Conservation (phyloP, 2,797 vertebrate species). For the Darevskia nairensis region DNA sequence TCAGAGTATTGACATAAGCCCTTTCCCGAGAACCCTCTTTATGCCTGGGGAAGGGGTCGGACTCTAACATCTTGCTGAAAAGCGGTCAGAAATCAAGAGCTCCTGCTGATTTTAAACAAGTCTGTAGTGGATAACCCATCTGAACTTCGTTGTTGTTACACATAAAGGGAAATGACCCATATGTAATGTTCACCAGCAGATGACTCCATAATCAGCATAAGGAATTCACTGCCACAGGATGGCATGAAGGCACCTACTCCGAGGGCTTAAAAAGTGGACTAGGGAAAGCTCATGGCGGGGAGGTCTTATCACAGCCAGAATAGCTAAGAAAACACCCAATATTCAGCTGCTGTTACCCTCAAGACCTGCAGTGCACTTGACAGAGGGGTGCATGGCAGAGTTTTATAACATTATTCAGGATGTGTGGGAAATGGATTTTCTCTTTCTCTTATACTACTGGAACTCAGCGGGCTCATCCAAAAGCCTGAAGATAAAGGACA, state of each 20-base stretch:
- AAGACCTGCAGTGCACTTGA: not conserved
- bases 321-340: not conserved
- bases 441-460: too few relatives aligned
- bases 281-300: too few relatives aligned
- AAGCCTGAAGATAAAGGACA: too few relatives aligned
- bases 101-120: not conserved
- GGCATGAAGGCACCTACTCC: not conserved
- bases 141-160: too few relatives aligned
- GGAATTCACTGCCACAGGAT: constrained; percentile 7
- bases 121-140: too few relatives aligned
- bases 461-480: too few relatives aligned
- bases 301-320: not conserved
- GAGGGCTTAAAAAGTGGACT: not conserved
- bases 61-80: not conserved
- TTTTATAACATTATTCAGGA: too few relatives aligned
- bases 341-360: not conserved
- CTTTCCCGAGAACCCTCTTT: not conserved
- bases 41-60: accelerated
- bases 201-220: not conserved
- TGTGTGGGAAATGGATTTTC: too few relatives aligned
- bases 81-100: not conserved
- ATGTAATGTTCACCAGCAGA: not conserved
- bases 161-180: not conserved
- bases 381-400: not conserved
- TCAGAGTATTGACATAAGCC: accelerated